Conservation (phyloP, 2,113 vertebrate genomes). For the Anhinga anhinga region DNA sequence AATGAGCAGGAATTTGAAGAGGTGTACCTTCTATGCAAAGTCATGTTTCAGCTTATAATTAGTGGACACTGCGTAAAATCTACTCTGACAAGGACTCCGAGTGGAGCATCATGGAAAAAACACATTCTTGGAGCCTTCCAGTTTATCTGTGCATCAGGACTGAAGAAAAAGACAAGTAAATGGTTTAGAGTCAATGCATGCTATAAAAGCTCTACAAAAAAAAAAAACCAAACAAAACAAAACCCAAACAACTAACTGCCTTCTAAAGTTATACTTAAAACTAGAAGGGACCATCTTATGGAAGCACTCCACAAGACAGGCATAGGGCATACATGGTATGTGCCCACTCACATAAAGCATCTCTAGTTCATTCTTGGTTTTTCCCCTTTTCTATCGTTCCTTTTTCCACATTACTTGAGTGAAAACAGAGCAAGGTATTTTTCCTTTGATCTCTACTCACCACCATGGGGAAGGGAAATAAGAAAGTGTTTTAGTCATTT, state of each 20-base stretch:
- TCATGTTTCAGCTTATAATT: neutral
- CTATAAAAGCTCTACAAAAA: neutral
- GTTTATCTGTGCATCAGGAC: neutral
- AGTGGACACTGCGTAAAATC: neutral
- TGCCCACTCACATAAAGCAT: neutral
- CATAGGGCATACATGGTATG: neutral
- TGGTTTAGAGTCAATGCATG: neutral
- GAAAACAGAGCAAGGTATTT: neutral
- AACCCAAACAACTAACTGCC: neutral
- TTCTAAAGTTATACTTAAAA: neutral
- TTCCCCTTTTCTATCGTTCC: neutral
- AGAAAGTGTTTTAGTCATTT: neutral
- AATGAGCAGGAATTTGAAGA: neutral
- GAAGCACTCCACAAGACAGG: neutral
- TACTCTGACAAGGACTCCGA: neutral
- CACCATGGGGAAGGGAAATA: neutral
- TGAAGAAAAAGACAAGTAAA: neutral
- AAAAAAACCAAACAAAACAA: too few species aligned
- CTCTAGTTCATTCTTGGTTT: neutral
- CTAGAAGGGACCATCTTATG: neutral
- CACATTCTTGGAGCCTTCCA: neutral
- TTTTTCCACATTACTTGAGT: neutral
- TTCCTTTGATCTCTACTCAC: neutral
- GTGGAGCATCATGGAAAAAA: neutral
- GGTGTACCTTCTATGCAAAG: neutral